A percentile compares a stretch with the other conserved stretches of the same genome.
phyloP scores from a whole-genome alignment of 2,797 vertebrate genomes.

The Bovichtus variegatus region DNA sequence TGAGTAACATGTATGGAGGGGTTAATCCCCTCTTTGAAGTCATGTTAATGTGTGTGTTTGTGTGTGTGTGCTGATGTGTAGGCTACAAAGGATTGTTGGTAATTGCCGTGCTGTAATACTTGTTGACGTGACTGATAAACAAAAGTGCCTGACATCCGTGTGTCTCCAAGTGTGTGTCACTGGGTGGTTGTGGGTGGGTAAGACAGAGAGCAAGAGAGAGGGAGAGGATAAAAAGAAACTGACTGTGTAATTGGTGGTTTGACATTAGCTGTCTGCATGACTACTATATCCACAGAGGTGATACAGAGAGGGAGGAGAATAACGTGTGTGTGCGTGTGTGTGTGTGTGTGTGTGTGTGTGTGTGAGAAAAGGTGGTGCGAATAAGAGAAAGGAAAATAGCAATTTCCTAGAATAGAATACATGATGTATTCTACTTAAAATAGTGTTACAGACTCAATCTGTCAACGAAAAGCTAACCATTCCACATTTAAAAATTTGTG shows the following conservation, averaged over 20 bases:
- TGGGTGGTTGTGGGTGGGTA: slow-evolving; percentile 25
- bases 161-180: slow-evolving; percentile 16
- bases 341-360: background rate
- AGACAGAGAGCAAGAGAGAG: slow-evolving; percentile 34
- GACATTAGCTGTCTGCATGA: slow-evolving; percentile 71
- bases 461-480: background rate
- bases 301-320: slow-evolving; percentile 18
- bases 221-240: slow-evolving; percentile 63
- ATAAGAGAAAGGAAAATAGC: background rate
- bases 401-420: background rate
- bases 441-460: background rate
- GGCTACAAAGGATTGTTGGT: slow-evolving; percentile 23
- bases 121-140: slow-evolving; percentile 52
- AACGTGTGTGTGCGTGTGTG: background rate
- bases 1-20: slow-evolving; percentile 17
- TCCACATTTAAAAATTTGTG: slow-evolving; percentile 1
- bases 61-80: background rate
- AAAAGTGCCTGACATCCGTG: slow-evolving; percentile 46
- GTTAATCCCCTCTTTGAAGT: slow-evolving; percentile 44
- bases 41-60: background rate
- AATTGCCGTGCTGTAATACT: slow-evolving; percentile 49
- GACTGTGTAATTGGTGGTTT: slow-evolving; percentile 75
- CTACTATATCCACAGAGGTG: slow-evolving; percentile 58
- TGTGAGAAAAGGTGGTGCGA: background rate
- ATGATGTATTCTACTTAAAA: slow-evolving; percentile 15